Conservation (phyloP, 1,140 invertebrate genomes). For the Bombus breviceps region DNA sequence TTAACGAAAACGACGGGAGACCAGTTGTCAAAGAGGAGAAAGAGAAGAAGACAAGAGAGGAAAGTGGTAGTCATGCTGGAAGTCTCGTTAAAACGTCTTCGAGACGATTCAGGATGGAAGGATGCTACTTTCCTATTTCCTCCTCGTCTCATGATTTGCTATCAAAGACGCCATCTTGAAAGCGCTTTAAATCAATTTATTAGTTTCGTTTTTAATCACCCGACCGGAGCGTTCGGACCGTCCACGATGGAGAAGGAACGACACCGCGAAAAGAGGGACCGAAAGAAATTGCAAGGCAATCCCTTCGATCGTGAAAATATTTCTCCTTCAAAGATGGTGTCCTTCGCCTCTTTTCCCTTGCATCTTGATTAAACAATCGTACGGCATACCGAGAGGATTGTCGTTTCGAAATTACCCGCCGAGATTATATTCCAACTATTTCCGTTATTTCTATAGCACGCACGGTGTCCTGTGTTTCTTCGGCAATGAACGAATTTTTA, state of each 20-base stretch:
- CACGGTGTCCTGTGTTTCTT: neutral
- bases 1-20: neutral
- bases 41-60: no score
- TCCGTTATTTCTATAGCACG: neutral
- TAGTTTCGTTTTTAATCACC: constrained; percentile 57
- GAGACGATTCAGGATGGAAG: constrained; percentile 10
- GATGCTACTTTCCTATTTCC: constrained; percentile 34
- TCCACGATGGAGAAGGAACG: neutral
- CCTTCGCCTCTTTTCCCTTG: neutral
- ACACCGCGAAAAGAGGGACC: neutral
- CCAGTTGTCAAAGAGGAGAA: neutral
- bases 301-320: constrained; percentile 35
- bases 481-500: neutral
- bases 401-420: constrained; percentile 5
- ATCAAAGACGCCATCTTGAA: constrained; percentile 46
- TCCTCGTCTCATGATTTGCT: constrained; percentile 15
- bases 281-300: constrained; percentile 17
- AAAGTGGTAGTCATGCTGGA: neutral
- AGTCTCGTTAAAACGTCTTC: constrained; percentile 45
- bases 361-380: constrained; percentile 22
- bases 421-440: constrained; percentile 14
- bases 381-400: neutral
- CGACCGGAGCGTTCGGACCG: neutral
- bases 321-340: constrained; percentile 3
- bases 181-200: constrained; percentile 53